Percentiles rank a stretch among this genome's conserved stretches.
Evolutionary conservation across 2,113 vertebrate genomes (phyloP).

Genomic region (Hippopotamus amphibius): DNA sequence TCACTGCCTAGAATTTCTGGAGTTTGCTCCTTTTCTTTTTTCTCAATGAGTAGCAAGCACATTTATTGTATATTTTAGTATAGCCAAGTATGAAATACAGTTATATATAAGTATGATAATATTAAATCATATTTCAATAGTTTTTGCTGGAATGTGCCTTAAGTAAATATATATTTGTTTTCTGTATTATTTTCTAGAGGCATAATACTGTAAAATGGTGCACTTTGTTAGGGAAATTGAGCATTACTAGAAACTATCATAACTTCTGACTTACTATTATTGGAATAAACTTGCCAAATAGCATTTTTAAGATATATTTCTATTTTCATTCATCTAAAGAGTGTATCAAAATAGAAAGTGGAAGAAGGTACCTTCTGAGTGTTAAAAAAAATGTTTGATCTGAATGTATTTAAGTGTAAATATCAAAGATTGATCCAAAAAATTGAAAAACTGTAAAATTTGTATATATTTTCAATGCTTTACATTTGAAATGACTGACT

Average conservation of each 20-base stretch:
- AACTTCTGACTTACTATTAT: slow-evolving; percentile 58
- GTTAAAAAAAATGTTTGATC: slow-evolving; percentile 48
- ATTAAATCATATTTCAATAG: slow-evolving; percentile 14
- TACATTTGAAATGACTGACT: slow-evolving; percentile 58
- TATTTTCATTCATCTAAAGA: slow-evolving; percentile 35
- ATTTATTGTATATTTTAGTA: slow-evolving; percentile 61
- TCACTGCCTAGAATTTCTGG: slow-evolving; percentile 10
- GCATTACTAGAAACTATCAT: slow-evolving; percentile 61
- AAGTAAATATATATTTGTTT: slow-evolving; percentile 40
- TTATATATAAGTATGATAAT: background rate
- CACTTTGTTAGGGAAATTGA: slow-evolving; percentile 63
- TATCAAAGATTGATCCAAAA: slow-evolving; percentile 38
- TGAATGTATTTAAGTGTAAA: slow-evolving; percentile 69
- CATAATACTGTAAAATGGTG: slow-evolving; percentile 61
- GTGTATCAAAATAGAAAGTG: background rate
- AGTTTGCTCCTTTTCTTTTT: background rate
- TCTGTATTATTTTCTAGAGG: slow-evolving; percentile 49
- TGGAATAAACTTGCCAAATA: background rate
- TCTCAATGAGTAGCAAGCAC: slow-evolving; percentile 42
- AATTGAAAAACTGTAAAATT: slow-evolving; percentile 20
- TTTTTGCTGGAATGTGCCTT: slow-evolving; percentile 15
- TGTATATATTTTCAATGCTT: slow-evolving; percentile 70
- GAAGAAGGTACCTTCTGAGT: background rate
- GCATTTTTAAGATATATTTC: slow-evolving; percentile 25
- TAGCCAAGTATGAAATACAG: slow-evolving; percentile 48